Base-by-base conservation (phyloP, 2,888 invertebrate species). In the Cosmia trapezina region DNA sequence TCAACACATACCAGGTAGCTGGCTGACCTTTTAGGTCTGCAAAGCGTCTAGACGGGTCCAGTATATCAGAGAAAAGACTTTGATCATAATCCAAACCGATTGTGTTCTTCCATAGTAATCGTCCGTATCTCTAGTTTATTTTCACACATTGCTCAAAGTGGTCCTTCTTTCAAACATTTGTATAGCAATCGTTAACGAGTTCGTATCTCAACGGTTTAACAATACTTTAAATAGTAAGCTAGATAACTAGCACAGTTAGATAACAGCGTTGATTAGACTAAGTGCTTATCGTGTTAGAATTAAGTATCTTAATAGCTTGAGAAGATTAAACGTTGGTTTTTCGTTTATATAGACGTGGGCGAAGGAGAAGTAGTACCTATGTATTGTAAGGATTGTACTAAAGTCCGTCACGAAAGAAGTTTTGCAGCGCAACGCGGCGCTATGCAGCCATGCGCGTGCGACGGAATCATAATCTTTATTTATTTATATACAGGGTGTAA, bases 201-300 rank as follows among this genome's bases (percentile, higher is more conserved):
- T 75, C 28, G 57, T 84, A 76, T 67, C 70, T 81, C n/a, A 67
- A 41, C 45, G 19, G 22, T 37, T 81, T 75, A 57, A 59, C 49
- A 79, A 73, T 65, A 68, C 67, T 65, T 83, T 68, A 68, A 68
- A 68, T 62, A 78, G 62, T 59, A 47, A 53, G 19, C 54, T 61
- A 59, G 65, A 66, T 66, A 70, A 83, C 45, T 54, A 63, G 43
- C 9, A 17, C 8, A 6, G 65, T 67, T 45, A 54, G 73, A 54
- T 80, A 68, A 53, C 60, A 45, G n/a, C 14, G 43, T 80, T 67
- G n/a, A 73, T 73, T 67, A 45, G 51, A 47, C 33, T 56, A 51
- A 51, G 11, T 45, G 61, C 14, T 78, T 49, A 33, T 78, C 43
- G 19, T 41, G 60, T 28, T 47, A 14, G 33, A 57, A 19, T 57